phyloP scores from a whole-genome alignment of 2,888 invertebrate genomes.

The Mayetiola destructor region DNA sequence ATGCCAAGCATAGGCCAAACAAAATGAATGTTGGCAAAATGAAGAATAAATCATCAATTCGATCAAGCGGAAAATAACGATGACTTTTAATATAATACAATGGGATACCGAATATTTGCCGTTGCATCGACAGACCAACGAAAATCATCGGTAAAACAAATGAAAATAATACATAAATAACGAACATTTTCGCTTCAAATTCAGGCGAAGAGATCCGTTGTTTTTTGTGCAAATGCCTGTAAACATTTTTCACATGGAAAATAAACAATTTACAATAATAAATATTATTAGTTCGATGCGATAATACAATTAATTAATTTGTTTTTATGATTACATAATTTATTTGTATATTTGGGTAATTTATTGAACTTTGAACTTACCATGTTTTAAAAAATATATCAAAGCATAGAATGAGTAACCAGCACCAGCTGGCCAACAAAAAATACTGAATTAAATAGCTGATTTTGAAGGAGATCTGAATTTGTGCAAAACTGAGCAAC shows the following conservation, averaged over 20 bases:
- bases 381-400: slow-evolving; percentile 31
- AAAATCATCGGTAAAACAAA: not conserved
- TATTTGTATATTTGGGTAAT: no score
- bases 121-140: not conserved
- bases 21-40: not conserved
- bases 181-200: not conserved
- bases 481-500: slow-evolving; percentile 19
- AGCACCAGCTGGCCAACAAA: slow-evolving; percentile 31
- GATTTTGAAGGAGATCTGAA: not conserved
- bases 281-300: no score
- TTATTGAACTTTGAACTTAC: no score
- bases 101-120: not conserved
- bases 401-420: slow-evolving; percentile 30
- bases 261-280: no score
- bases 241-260: no score
- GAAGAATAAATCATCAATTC: not conserved
- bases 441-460: slow-evolving; percentile 33
- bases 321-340: no score
- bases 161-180: not conserved
- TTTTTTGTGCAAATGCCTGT: not conserved
- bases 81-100: not conserved
- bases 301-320: no score
- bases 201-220: not conserved
- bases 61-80: not conserved
- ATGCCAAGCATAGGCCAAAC: not conserved